Evolutionary conservation across 2,888 invertebrate genomes (phyloP), one percentile per base, ranked within the genome.

Genomic region (Athalia rosae): DNA sequence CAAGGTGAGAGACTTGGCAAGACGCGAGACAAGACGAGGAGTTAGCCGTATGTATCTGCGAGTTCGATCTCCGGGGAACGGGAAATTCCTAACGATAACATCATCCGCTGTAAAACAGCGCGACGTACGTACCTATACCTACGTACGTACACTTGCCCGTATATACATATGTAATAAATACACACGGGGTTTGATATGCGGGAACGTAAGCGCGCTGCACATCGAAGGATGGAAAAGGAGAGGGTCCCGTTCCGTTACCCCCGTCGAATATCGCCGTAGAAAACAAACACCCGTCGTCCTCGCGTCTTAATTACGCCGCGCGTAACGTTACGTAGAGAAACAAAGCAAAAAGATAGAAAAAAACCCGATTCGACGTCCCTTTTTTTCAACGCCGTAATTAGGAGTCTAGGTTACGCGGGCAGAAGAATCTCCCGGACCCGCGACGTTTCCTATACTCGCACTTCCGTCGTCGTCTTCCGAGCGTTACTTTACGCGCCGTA

Each of bases 261-360:
- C 43, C n/a, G n/a, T 41, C 81, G 82, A 82, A 82, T n/a, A n/a
- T 78, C 80, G 79, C 78, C 78, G 79, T 78, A 78, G 78, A 82
- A 79, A 80, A 81, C 28, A 28, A 28, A 28, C 28, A 2, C 28
- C 28, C 28, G 28, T 28, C 63, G 9, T 47, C 45, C 64, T 64
- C 67, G 71, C 47, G 71, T 71, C 71, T 71, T 71, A 71, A 71
- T 71, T 61, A 61, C 13, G 61, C 4, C 53, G 8, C 50, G 47
- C 53, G 50, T 53, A 41, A 67, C 48, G 67, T 67, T 80, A 80
- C 78, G 79, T 78, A 78, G 73, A 77, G 50, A 78, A 76, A 11
- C 56, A 67, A 73, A 77, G 80, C 79, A 79, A 73, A 76, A 79
- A 80, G 82, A 83, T 83, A 85, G 83, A 83, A 81, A 82, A 81